Evolutionary conservation across 1,140 invertebrate genomes (phyloP).

Genomic region (Maconellicoccus hirsutus): DNA sequence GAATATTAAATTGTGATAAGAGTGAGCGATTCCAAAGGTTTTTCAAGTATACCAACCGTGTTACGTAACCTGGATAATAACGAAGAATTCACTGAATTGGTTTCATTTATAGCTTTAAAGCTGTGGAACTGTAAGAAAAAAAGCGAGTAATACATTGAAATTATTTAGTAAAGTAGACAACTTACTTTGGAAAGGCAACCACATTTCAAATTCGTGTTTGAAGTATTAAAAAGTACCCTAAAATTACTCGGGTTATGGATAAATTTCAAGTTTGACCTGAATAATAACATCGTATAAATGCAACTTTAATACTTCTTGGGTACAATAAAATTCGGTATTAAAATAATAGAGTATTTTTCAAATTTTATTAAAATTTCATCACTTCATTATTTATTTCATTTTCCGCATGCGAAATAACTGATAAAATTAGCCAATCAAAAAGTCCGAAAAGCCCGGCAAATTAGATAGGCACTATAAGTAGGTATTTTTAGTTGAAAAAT

Average conservation of each 20-base stretch:
- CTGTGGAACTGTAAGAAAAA: not conserved
- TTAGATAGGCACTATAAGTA: too few relatives aligned
- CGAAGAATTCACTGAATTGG: not conserved
- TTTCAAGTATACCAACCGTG: not conserved
- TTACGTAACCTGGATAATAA: not conserved
- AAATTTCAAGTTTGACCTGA: not conserved
- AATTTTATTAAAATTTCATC: not conserved
- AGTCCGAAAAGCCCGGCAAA: not conserved
- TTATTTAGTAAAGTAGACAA: too few relatives aligned
- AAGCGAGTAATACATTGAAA: too few relatives aligned
- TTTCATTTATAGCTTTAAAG: not conserved
- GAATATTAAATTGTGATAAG: too few relatives aligned
- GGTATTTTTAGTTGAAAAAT: too few relatives aligned
- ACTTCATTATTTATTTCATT: not conserved
- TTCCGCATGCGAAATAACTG: not conserved
- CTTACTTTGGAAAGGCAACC: not conserved
- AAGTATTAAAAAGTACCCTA: not conserved
- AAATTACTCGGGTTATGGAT: not conserved
- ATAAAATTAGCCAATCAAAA: not conserved
- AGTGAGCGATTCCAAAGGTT: too few relatives aligned
- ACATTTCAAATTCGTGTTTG: not conserved
- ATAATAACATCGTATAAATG: not conserved
- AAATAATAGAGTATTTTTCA: too few relatives aligned
- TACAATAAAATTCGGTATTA: not conserved
- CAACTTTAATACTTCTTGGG: not conserved